Percentiles rank a stretch among this genome's conserved stretches.
These are phyloP conservation scores for Archips crataeganus DNA, from an alignment of 2,888 invertebrate species.

Conservation along the genomic window DNA sequence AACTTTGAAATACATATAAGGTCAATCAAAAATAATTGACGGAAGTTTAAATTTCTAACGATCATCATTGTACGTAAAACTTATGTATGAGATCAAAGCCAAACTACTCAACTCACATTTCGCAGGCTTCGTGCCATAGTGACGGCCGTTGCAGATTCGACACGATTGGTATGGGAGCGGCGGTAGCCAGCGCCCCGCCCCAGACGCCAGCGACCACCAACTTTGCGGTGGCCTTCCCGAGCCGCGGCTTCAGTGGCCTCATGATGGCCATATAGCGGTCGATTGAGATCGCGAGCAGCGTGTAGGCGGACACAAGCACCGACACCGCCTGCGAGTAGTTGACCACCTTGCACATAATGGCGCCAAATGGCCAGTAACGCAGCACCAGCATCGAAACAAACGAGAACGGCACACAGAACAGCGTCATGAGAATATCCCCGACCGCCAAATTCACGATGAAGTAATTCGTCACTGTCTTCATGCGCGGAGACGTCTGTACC, in stretches of 20 bases:
- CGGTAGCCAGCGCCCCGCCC: slow-evolving; percentile 89
- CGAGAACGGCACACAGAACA: slow-evolving; percentile 93
- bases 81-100: neutral
- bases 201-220: slow-evolving; percentile 88
- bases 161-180: slow-evolving; percentile 90
- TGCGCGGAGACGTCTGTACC: slow-evolving; percentile 89
- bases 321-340: slow-evolving; percentile 90
- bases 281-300: slow-evolving; percentile 92
- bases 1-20: no score
- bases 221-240: slow-evolving; percentile 87
- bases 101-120: slow-evolving; percentile 66
- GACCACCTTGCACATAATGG: slow-evolving; percentile 89
- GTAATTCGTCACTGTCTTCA: slow-evolving; percentile 93
- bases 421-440: slow-evolving; percentile 92
- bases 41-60: no score
- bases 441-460: slow-evolving; percentile 93
- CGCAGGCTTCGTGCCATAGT: slow-evolving; percentile 83
- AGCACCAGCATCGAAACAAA: slow-evolving; percentile 90
- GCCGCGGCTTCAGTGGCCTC: slow-evolving; percentile 91
- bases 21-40: no score
- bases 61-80: no score
- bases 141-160: slow-evolving; percentile 86
- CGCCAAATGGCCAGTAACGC: slow-evolving; percentile 93
- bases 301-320: slow-evolving; percentile 92
- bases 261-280: slow-evolving; percentile 94